Conservation (phyloP, 2,797 vertebrate species). For the Mus minutoides region DNA sequence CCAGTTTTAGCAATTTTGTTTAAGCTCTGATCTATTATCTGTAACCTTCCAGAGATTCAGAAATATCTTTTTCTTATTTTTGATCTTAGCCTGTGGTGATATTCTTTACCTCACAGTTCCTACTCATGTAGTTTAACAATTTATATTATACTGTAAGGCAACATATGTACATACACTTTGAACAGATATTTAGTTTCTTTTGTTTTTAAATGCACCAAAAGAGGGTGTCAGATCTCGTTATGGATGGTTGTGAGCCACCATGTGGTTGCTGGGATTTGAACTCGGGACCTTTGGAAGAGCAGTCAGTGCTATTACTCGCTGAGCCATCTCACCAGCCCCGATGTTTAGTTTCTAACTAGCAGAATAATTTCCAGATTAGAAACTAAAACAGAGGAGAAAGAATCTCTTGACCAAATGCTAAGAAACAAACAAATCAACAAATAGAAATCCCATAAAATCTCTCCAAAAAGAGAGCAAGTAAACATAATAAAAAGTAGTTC, state of each 20-base stretch:
- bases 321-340: no score
- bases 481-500: conserved; percentile 41
- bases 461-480: conserved; percentile 36
- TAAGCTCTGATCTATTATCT: conserved; percentile 47
- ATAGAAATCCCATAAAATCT: neutral
- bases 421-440: conserved; percentile 58
- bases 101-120: conserved; percentile 42
- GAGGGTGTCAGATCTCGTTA: no score
- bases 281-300: no score
- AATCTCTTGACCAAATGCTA: conserved; percentile 3
- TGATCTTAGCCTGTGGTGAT: conserved; percentile 31
- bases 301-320: no score
- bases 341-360: conserved; percentile 5
- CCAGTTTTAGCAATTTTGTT: conserved; percentile 40
- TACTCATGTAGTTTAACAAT: conserved; percentile 59
- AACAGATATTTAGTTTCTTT: conserved; percentile 58
- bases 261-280: no score
- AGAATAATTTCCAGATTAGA: conserved; percentile 51
- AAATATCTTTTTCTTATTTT: conserved; percentile 72
- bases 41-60: conserved; percentile 46
- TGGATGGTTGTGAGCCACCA: no score
- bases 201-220: no score
- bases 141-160: conserved; percentile 66
- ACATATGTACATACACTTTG: conserved; percentile 56
- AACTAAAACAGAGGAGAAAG: conserved; percentile 37